Percentiles rank a stretch among this genome's conserved stretches.
Conservation (phyloP, 2,113 vertebrate species). For the Ibidorhyncha struthersii region DNA sequence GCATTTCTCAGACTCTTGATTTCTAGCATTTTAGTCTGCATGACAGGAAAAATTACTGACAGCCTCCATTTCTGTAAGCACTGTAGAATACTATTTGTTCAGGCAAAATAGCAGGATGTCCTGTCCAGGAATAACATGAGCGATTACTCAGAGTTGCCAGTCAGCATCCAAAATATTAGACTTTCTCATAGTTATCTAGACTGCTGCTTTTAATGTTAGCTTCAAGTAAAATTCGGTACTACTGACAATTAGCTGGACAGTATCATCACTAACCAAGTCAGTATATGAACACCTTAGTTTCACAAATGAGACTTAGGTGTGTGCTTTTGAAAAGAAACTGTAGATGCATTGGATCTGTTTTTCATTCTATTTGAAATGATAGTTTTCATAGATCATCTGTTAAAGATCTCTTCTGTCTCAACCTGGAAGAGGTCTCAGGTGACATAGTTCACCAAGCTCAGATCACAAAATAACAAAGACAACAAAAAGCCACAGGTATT, state of each 20-base stretch:
- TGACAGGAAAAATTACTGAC: not conserved
- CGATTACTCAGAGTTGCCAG: not conserved
- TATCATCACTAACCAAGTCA: not conserved
- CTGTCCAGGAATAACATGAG: not conserved
- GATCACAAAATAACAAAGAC: not conserved
- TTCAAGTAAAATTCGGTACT: not conserved
- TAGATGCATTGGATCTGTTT: not conserved
- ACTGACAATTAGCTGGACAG: not conserved
- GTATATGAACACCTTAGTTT: not conserved
- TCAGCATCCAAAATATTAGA: not conserved
- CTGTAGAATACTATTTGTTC: not conserved
- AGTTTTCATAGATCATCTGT: not conserved
- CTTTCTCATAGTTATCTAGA: not conserved
- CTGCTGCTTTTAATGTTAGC: not conserved
- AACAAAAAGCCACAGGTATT: not conserved
- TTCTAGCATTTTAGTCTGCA: conserved; percentile 3
- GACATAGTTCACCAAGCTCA: not conserved
- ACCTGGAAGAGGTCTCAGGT: not conserved
- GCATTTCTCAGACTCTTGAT: conserved; percentile 15
- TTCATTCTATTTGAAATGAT: not conserved
- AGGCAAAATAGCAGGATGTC: not conserved
- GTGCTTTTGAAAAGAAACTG: not conserved
- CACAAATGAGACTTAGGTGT: not conserved
- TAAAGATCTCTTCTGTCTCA: not conserved
- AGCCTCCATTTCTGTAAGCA: not conserved